Conservation (phyloP, 2,797 vertebrate species). For the Apodemus agrarius region DNA sequence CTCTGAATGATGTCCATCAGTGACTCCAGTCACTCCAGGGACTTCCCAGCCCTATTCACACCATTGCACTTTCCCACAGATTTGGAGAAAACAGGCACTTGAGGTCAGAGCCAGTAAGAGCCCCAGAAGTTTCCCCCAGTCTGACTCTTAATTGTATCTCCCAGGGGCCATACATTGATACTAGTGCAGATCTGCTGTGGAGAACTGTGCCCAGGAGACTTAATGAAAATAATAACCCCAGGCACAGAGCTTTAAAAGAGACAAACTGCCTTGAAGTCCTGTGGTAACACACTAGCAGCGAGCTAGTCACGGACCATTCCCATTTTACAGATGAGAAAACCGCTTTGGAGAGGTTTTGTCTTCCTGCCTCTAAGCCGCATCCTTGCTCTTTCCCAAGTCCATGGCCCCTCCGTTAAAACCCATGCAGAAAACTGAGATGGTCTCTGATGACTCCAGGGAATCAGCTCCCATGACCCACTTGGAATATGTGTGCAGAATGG, state of each 20-base stretch:
- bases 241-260: neutral
- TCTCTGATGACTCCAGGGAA: neutral
- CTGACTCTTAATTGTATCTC: neutral
- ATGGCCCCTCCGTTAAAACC: neutral
- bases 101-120: neutral
- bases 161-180: neutral
- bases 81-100: neutral
- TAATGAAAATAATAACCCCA: neutral
- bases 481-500: neutral
- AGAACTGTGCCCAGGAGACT: neutral
- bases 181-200: neutral
- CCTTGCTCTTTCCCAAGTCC: neutral
- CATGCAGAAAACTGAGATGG: neutral
- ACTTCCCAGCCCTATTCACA: neutral
- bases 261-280: neutral
- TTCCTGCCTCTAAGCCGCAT: neutral
- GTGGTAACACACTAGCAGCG: neutral
- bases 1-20: neutral
- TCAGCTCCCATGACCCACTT: neutral
- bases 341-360: neutral
- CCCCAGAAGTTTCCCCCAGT: neutral
- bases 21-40: neutral
- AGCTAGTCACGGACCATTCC: neutral
- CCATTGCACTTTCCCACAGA: neutral
- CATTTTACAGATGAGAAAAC: conserved; percentile 6